phyloP scores from a whole-genome alignment of 2,888 invertebrate species.

The Achlya flavicornis region DNA sequence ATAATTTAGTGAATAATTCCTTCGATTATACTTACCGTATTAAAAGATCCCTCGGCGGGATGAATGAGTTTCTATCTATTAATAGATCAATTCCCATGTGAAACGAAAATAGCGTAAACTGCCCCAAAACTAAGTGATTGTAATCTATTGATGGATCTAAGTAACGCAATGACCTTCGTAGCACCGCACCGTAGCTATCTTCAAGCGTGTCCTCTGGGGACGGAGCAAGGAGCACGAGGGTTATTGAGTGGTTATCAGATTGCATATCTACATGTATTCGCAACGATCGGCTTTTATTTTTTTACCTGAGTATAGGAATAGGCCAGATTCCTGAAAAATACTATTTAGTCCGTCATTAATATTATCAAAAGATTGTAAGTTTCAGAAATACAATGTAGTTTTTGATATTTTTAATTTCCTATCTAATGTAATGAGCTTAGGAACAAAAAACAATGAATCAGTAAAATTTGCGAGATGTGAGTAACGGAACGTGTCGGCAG shows the following conservation, averaged over 20 bases:
- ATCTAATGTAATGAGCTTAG: constrained; percentile 18
- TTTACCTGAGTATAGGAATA: no score
- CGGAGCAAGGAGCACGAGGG: neutral
- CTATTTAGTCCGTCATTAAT: neutral
- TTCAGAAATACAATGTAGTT: no score
- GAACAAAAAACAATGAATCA: constrained; percentile 20
- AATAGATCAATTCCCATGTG: neutral
- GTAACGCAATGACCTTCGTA: neutral
- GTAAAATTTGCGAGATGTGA: constrained; percentile 2
- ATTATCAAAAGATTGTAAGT: no score
- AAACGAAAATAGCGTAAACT: neutral
- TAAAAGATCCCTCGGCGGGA: no score
- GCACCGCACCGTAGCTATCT: neutral
- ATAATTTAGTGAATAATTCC: no score
- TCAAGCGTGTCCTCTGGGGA: neutral
- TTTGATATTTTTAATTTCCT: no score
- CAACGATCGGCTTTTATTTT: no score
- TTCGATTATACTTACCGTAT: no score
- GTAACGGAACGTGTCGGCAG: constrained; percentile 12
- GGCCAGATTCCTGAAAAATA: no score
- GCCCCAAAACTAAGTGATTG: neutral
- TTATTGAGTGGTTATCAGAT: no score
- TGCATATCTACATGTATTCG: no score
- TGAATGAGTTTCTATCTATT: no score
- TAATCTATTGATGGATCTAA: neutral